A percentile compares a stretch with the other conserved stretches of the same genome.
Evolutionary conservation across 2,888 invertebrate species (phyloP).

Genomic region (Timema cristinae): DNA sequence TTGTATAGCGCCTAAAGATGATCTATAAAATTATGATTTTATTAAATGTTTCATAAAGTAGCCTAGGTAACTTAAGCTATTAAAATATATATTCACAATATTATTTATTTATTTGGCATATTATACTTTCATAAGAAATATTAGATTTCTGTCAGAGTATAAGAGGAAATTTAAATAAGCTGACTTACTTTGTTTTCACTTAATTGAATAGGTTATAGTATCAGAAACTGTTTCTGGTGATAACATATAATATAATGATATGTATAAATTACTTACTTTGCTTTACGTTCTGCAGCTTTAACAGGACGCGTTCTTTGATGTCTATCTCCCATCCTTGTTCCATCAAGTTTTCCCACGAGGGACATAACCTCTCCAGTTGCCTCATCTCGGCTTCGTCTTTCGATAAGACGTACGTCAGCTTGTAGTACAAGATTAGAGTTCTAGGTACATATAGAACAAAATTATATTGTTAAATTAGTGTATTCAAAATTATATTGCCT

Average conservation of each 20-base stretch:
- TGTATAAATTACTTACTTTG: constrained; percentile 61
- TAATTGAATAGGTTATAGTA: neutral
- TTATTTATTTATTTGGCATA: too few relatives aligned
- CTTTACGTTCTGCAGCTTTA: constrained; percentile 88
- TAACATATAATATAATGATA: too few relatives aligned
- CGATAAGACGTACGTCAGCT: constrained; percentile 97
- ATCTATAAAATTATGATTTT: too few relatives aligned
- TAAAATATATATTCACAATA: too few relatives aligned
- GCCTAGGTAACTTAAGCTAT: too few relatives aligned
- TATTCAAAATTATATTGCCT: neutral
- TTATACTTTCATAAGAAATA: too few relatives aligned
- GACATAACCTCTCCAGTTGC: constrained; percentile 98
- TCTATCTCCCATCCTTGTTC: constrained; percentile 95
- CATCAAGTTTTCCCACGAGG: constrained; percentile 82
- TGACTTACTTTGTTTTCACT: neutral
- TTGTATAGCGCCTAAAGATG: too few relatives aligned
- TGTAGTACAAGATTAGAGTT: constrained; percentile 99
- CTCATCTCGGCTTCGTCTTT: constrained; percentile 95
- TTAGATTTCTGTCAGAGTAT: neutral
- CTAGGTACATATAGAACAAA: constrained; percentile 52
- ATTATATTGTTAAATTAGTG: neutral
- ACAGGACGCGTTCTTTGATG: constrained; percentile 90
- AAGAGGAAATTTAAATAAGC: neutral
- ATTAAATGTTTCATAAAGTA: too few relatives aligned
- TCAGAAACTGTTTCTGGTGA: too few relatives aligned